A percentile compares a stretch with the other conserved stretches of the same genome.
These are phyloP conservation scores for Drosophila tripunctata DNA, from an alignment of 2,888 invertebrate genomes.

Conservation along the genomic window DNA sequence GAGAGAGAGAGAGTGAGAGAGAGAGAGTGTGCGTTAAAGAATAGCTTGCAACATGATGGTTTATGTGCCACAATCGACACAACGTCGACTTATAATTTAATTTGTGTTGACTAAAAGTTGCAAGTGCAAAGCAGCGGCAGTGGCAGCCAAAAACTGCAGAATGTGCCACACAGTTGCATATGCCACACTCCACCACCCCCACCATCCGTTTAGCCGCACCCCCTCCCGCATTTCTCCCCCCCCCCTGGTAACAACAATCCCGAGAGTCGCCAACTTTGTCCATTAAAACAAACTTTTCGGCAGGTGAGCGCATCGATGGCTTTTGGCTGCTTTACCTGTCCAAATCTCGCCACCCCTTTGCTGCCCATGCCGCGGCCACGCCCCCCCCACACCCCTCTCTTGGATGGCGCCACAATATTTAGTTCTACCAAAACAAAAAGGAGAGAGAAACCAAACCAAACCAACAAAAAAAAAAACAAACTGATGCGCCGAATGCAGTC, in stretches of 20 bases:
- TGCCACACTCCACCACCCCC: neutral
- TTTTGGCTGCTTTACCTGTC: constrained; percentile 39
- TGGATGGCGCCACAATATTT: constrained; percentile 36
- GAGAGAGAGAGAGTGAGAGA: neutral
- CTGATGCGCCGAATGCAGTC: constrained; percentile 74
- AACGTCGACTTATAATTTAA: constrained; percentile 69
- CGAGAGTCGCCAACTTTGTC: constrained; percentile 69
- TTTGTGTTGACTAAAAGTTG: constrained; percentile 55
- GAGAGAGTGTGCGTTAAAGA: neutral
- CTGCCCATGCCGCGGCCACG: neutral
- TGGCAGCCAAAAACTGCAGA: too few species aligned
- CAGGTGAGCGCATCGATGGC: constrained; percentile 76
- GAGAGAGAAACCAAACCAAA: too few species aligned
- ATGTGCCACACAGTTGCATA: constrained; percentile 15
- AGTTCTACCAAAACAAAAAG: too few species aligned
- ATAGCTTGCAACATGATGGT: constrained; percentile 17
- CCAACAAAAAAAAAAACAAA: constrained; percentile 31
- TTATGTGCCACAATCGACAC: constrained; percentile 36
- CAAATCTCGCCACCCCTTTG: neutral
- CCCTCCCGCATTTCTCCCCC: neutral
- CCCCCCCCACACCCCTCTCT: neutral
- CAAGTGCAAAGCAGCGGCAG: too few species aligned
- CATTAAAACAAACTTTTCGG: constrained; percentile 74
- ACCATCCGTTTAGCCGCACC: neutral
- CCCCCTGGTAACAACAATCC: constrained; percentile 44